phyloP scores from a whole-genome alignment of 1,140 invertebrate species.

The Zaprionus davidi region DNA sequence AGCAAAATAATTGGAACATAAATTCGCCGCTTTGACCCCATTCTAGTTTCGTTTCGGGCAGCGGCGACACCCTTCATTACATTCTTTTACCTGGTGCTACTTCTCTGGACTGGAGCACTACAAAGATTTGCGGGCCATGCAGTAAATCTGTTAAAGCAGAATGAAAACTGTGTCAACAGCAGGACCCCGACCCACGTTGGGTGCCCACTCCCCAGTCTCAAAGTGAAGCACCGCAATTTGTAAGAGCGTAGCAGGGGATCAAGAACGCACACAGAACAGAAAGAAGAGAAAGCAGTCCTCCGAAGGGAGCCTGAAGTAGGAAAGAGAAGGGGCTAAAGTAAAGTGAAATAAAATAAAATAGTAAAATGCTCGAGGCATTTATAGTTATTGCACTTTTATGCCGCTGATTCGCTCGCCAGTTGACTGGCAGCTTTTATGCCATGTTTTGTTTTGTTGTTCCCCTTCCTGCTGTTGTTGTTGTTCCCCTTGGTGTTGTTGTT shows the following conservation, averaged over 20 bases:
- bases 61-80: conserved; percentile 14
- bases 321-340: background rate
- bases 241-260: conserved; percentile 13
- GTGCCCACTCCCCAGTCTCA: background rate
- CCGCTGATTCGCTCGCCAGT: conserved; percentile 16
- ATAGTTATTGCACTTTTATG: conserved; percentile 44
- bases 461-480: background rate
- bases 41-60: conserved; percentile 23
- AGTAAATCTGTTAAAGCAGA: conserved; percentile 46
- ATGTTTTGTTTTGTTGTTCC: conserved; percentile 15
- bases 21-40: conserved; percentile 37
- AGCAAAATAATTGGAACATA: conserved; percentile 45
- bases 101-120: background rate
- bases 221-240: conserved; percentile 36
- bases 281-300: conserved; percentile 1
- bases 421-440: conserved; percentile 32
- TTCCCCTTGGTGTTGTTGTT: conserved; percentile 16
- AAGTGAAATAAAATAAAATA: conserved; percentile 35
- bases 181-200: conserved; percentile 12
- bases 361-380: conserved; percentile 40
- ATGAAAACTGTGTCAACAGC: conserved; percentile 52
- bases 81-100: conserved; percentile 11
- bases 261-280: conserved; percentile 1
- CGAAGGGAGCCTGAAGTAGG: background rate
- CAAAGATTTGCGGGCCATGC: conserved; percentile 27